phyloP scores from a whole-genome alignment of 2,113 vertebrate species.

The Balaenoptera acutorostrata region DNA sequence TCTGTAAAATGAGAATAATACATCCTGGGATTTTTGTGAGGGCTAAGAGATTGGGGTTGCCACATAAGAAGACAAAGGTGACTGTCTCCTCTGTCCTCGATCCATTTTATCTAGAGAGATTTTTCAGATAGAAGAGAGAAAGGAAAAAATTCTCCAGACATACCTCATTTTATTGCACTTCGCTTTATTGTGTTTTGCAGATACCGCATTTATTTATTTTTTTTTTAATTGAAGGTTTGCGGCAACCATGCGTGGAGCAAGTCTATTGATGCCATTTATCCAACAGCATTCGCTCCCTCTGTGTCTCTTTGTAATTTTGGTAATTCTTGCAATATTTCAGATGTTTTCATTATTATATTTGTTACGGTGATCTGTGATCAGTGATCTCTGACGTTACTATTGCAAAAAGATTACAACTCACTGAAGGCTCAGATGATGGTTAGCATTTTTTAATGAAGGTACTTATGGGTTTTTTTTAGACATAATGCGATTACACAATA shows the following conservation, averaged over 20 bases:
- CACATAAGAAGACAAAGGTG: neutral
- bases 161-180: neutral
- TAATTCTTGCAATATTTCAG: neutral
- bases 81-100: neutral
- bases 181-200: neutral
- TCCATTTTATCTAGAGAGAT: neutral
- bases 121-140: neutral
- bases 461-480: neutral
- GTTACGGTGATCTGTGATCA: neutral
- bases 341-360: neutral
- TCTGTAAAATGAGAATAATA: neutral
- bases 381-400: neutral
- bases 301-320: neutral
- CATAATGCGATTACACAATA: neutral
- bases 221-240: neutral
- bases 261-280: neutral
- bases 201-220: neutral
- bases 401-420: neutral
- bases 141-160: neutral
- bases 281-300: neutral
- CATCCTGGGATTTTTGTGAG: neutral
- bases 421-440: neutral
- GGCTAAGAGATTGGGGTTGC: neutral
- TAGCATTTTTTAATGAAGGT: neutral
- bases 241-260: neutral